Base-by-base conservation (phyloP, 92 coral and sea anemone genomes). In the Zoanthus solanderi region DNA sequence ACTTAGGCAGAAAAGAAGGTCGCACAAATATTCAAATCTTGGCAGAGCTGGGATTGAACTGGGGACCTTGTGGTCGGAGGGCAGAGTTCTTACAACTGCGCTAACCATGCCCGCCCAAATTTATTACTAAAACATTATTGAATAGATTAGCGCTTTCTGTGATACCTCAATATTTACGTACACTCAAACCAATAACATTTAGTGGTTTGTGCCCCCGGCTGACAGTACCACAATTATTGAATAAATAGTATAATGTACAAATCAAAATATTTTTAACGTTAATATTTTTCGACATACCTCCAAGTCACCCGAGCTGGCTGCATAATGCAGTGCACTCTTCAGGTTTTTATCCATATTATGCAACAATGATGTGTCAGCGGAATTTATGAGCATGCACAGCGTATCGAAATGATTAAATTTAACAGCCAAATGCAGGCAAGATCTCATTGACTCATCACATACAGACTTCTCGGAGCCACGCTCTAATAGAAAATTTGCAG, bases 361-460 rank as follows among this genome's bases (percentile, higher is more conserved):
- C 47, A 92, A 78, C 7, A 86, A 61, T 17, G 87, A 79, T 23
- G 29, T 79, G 14, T 82, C 88, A 73, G 88, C 85, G 15, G 83
- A 48, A 37, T 83, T 79, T 4, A 85, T 80, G 61, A 94, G 88
- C 90, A 94, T 83, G 88, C 87, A 89, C 88, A 88, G 76, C 47
- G 93, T 83, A 28, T 90, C 94, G 79, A 76, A 37, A 29, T 89
- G 92, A 67, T 92, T 78, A 78, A 80, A 71, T 68, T 88, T 84
- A 17, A 94, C 95, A 0, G 95, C 97, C 28, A 90, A 82, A 77
- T 94, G 97, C 16, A 94, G 72, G 54, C 95, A 90, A 46, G 92
- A 84, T 72, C 92, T 88, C 29, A 88, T 88, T 45, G 95, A 87
- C 7, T 92, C 93, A 52, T 82, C 94, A 69, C 93, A 91, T 16